Percentiles rank a stretch among this genome's conserved stretches.
Conservation (phyloP, 2,888 invertebrate species). For the Lathronympha strigana region DNA sequence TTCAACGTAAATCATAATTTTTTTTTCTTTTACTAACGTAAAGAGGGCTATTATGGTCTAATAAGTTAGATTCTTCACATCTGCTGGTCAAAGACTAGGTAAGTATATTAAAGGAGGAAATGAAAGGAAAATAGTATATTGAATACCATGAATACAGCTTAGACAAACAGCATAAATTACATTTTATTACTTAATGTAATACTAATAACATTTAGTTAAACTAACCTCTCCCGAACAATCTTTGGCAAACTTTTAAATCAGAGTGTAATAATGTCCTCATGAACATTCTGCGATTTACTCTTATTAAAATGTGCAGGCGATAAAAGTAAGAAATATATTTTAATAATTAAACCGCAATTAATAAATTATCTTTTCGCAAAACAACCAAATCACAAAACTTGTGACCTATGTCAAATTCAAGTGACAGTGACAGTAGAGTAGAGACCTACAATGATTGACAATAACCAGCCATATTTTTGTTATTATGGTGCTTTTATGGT, state of each 20-base stretch:
- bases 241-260: conserved; percentile 55
- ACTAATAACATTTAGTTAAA: not conserved
- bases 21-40: no score
- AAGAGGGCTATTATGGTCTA: no score
- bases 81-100: not conserved
- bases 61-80: not conserved
- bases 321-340: not conserved
- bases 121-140: not conserved
- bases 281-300: conserved; percentile 49
- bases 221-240: conserved; percentile 58
- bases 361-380: not conserved
- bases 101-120: not conserved
- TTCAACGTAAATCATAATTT: no score
- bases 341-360: not conserved
- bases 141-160: not conserved
- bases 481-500: no score
- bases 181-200: not conserved
- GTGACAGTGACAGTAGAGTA: not conserved
- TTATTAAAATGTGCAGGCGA: not conserved
- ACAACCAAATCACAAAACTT: not conserved
- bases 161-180: not conserved
- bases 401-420: not conserved
- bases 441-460: not conserved
- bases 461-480: not conserved
- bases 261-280: conserved; percentile 52